A percentile compares a stretch with the other conserved stretches of the same genome.
Conservation (phyloP, 1,140 invertebrate species). For the Chrysomallon squamiferum region DNA sequence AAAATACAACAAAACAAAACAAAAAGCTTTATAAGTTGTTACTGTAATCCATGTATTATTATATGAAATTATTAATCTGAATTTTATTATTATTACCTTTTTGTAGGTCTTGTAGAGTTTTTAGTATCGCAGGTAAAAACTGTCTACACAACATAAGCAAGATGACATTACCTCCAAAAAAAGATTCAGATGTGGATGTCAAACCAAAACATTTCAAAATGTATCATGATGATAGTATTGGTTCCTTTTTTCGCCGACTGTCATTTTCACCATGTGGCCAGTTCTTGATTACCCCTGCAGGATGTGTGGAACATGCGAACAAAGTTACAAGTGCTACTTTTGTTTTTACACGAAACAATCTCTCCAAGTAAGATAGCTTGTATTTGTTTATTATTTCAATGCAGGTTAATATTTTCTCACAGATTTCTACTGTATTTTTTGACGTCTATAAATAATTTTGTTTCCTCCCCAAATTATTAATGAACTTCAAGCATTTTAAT, state of each 20-base stretch:
- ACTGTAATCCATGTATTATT: too few relatives aligned
- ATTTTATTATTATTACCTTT: too few relatives aligned
- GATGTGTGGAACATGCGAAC: conserved; percentile 53
- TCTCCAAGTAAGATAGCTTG: conserved; percentile 75
- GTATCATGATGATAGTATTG: conserved; percentile 93
- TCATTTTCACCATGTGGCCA: conserved; percentile 89
- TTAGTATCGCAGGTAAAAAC: conserved; percentile 75
- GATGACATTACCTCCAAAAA: conserved; percentile 62
- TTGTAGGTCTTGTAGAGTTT: conserved; percentile 76
- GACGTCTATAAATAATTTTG: too few relatives aligned
- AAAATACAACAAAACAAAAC: too few relatives aligned
- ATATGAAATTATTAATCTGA: too few relatives aligned
- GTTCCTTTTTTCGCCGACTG: conserved; percentile 89
- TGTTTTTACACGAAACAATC: conserved; percentile 78
- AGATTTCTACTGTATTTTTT: conserved; percentile 1
- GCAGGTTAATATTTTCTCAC: background rate
- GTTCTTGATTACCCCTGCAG: conserved; percentile 80
- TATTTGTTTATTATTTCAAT: too few relatives aligned
- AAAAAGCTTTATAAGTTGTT: too few relatives aligned
- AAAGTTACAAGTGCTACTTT: conserved; percentile 75
- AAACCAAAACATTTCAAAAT: conserved; percentile 66
- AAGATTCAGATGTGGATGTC: conserved; percentile 15
- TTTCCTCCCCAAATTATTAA: too few relatives aligned
- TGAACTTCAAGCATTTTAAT: too few relatives aligned
- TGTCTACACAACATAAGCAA: conserved; percentile 77